Conservation (phyloP, 2,888 invertebrate genomes). For the Bellardia bayeri region DNA sequence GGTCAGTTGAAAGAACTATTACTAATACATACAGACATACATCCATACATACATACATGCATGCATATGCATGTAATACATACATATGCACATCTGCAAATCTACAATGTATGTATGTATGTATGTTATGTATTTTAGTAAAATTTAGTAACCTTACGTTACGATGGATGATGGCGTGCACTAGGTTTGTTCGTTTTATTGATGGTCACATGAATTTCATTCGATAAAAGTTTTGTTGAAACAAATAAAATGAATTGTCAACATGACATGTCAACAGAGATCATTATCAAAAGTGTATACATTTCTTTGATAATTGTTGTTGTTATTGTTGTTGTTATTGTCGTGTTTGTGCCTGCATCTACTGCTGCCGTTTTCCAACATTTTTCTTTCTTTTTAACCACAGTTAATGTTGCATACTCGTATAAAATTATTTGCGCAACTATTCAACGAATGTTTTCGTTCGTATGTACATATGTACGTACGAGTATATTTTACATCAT, state of each 20-base stretch:
- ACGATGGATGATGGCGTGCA: constrained; percentile 73
- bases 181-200: constrained; percentile 77
- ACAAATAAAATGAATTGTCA: constrained; percentile 80
- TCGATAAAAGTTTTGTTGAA: constrained; percentile 72
- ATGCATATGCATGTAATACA: background rate
- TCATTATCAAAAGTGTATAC: constrained; percentile 76
- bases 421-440: constrained; percentile 8
- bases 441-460: constrained; percentile 12
- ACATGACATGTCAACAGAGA: constrained; percentile 83
- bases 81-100: background rate
- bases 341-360: constrained; percentile 41
- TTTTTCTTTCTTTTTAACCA: background rate
- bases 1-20: constrained; percentile 54
- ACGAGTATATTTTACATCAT: background rate
- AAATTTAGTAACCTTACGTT: constrained; percentile 40
- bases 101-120: background rate
- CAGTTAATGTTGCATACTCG: constrained; percentile 20
- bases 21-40: background rate
- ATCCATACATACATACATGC: background rate
- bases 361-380: constrained; percentile 30
- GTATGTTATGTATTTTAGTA: background rate
- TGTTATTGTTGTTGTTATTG: constrained; percentile 39
- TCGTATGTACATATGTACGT: background rate
- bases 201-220: constrained; percentile 67
- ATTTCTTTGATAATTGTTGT: constrained; percentile 71